These are phyloP conservation scores for Apotomis betuletana DNA, from an alignment of 2,888 invertebrate genomes.

Conservation along the genomic window DNA sequence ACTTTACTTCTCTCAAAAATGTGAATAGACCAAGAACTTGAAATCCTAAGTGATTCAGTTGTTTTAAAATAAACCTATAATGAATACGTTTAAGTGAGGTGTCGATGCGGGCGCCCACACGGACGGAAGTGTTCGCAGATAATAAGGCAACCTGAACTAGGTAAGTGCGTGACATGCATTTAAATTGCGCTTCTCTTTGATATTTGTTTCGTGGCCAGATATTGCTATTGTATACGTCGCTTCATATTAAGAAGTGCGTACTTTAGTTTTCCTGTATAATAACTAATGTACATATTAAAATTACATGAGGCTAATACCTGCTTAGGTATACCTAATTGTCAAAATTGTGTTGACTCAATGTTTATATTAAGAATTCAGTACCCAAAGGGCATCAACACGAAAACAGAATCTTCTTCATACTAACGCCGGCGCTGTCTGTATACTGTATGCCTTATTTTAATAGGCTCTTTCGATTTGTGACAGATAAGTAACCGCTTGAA, in stretches of 20 bases:
- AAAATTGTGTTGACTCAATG: no score
- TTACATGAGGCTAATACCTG: no score
- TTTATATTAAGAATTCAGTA: no score
- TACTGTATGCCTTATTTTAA: no score
- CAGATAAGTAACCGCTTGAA: no score
- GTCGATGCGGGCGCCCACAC: slow-evolving; percentile 76
- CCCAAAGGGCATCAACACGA: no score
- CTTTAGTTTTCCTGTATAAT: background rate
- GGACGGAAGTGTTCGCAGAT: slow-evolving; percentile 74
- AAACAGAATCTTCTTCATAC: no score
- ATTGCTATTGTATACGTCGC: slow-evolving; percentile 41
- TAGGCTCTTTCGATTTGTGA: no score
- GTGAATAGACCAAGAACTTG: background rate
- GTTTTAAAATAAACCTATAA: background rate
- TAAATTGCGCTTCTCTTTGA: slow-evolving; percentile 47
- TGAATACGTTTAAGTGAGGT: slow-evolving; percentile 56
- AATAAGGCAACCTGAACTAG: slow-evolving; percentile 57
- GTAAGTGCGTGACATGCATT: slow-evolving; percentile 66
- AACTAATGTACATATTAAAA: background rate
- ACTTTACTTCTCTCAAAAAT: background rate
- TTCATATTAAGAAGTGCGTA: background rate
- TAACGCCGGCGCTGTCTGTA: no score
- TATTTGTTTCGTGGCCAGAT: slow-evolving; percentile 45
- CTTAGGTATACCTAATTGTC: no score
- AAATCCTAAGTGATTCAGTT: background rate